Evolutionary conservation across 2,888 invertebrate genomes (phyloP), one percentile per base, ranked within the genome.

Genomic region (Allacma fusca): DNA sequence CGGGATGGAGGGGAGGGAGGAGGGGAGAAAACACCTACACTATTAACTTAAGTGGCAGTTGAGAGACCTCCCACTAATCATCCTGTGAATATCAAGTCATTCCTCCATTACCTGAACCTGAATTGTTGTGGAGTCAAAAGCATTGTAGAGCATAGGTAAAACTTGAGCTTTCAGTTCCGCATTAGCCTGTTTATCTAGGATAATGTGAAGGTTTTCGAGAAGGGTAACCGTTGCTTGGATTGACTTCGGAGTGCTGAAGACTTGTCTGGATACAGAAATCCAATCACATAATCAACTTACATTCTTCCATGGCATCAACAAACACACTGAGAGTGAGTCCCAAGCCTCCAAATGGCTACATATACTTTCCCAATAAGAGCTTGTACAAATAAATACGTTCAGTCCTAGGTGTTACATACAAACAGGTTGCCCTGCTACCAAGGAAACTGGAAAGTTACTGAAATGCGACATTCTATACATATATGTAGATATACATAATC

Each of bases 191-290:
- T 97, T 97, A 86, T 92, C 92, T 86, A 97, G 89, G 81, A 97
- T 92, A 81, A 94, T 88, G 87, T 97, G 95, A 84, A 97, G 88
- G 87, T 95, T 95, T 88, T 97, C 96, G 85, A 97, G 88, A 78
- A 97, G 89, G 70, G 93, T 94, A 7, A 96, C 95, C 0, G 94
- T 93, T 16, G 96, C 95, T 87, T 94, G 93, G 79, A 93, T 91
- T 78, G 92, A 92, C 88, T 93, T 94, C 28, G 93, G 93, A 71
- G 91, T 90, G 81, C 91, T 90, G 88, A 94, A 92, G 77, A 95
- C 90, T 82, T 88, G 89, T 86, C 94, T 93, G 88, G 69, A 82
- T 80, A 44, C n/a, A n/a, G n/a, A 69, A 28, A 62, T 69, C 43
- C 34, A 44, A 70, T 69, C 26, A 57, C 26, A 29, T 4, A 50